Evolutionary conservation across 1,140 invertebrate genomes (phyloP).

Genomic region (Nylanderia fulva): DNA sequence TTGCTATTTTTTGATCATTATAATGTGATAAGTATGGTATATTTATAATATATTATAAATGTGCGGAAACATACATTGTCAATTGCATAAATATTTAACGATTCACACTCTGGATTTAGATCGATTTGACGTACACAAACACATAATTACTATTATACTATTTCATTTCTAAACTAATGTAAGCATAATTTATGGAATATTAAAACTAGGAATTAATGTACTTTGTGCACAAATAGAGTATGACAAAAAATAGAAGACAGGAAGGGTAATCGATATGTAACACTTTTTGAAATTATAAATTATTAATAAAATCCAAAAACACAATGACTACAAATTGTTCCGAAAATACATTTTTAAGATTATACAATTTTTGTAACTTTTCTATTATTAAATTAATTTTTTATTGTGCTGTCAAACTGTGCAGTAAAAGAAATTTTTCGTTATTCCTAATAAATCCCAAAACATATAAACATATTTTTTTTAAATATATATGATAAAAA

Average conservation of each 20-base stretch:
- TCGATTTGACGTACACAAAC: background rate
- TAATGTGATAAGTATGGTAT: no score
- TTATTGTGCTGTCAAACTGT: no score
- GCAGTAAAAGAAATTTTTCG: no score
- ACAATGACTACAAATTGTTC: background rate
- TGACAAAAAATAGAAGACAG: background rate
- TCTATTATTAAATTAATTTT: background rate
- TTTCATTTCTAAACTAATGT: background rate
- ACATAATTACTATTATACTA: background rate
- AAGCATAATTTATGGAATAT: background rate
- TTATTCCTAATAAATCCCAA: no score
- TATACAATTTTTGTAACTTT: background rate
- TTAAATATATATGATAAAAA: no score
- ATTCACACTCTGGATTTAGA: slow-evolving; percentile 9
- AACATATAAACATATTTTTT: no score
- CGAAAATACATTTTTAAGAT: background rate
- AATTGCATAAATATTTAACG: slow-evolving; percentile 32
- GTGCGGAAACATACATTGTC: background rate
- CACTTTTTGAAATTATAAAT: background rate
- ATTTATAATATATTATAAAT: no score
- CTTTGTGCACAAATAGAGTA: background rate
- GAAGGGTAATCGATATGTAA: background rate
- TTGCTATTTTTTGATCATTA: slow-evolving; percentile 1
- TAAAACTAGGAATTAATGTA: background rate
- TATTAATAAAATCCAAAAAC: background rate